Base-by-base conservation (phyloP, 1,140 invertebrate genomes). In the Eubasilissa regina region DNA sequence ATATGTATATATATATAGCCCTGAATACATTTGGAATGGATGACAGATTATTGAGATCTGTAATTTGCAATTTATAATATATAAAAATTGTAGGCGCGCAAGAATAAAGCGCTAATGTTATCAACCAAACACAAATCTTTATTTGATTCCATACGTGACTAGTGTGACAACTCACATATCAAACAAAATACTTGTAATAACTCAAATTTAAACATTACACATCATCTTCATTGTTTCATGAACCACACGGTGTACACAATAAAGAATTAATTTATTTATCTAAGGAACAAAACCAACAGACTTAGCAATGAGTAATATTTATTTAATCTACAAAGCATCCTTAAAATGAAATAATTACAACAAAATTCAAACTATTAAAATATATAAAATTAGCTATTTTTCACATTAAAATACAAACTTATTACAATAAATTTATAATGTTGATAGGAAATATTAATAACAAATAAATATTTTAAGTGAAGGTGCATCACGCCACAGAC, bases 241-340 rank as follows among this genome's bases (percentile, higher is more conserved):
- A 66, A n/a, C 60, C 15, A 13, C 60, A 10, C 35, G 9, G 66
- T 21, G 17, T 0, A 8, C 11, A 19, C 17, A 53, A 47, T 19
- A 68, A 35, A 47, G 43, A 68, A 48, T 51, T 51, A 68, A 48
- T 51, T 51, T 51, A 70, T 51, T 70, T 58, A 74, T 53, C 70
- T 74, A 74, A 74, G 70, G 70, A 74, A 74, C 70, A 58, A 74
- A 56, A 74, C 70, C 70, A 55, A 21, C 19, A 73, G 51, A 53
- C 56, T 60, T 21, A 51, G 9, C n/a, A 6, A 6, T 35, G 25
- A 35, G 25, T 35, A 35, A 35, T 35, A 35, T 35, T 1, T 51
- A 15, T 51, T 51, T 12, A 4, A 51, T 8, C 1, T 51, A 51
- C n/a, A 8, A 13, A 3, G 11, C 48, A 51, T 51, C 9, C n/a